Conservation (phyloP, 2,113 vertebrate species). For the Phrynosoma blainvillii region DNA sequence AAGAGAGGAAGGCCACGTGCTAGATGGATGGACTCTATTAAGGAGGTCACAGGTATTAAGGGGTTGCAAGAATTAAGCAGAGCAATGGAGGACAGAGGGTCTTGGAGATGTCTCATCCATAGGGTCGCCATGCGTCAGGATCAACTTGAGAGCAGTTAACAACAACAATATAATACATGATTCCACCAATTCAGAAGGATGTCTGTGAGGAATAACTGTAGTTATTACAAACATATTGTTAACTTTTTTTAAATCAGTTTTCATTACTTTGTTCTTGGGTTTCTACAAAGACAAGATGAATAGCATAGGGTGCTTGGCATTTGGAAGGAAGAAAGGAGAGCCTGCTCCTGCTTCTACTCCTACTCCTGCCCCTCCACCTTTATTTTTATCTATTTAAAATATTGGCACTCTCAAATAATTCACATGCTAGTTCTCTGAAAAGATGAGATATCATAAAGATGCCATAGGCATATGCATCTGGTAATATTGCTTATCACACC, state of each 20-base stretch:
- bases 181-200: conserved; percentile 39
- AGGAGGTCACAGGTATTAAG: no score
- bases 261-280: conserved; percentile 32
- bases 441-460: not conserved
- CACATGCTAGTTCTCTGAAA: accelerated
- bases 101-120: no score
- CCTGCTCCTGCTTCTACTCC: no score
- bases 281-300: conserved; percentile 3
- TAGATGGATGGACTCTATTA: no score
- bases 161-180: not conserved
- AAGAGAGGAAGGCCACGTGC: no score
- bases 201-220: conserved; percentile 29
- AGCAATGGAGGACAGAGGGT: no score
- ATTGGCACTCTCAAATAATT: conserved; percentile 25
- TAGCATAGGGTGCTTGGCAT: not conserved
- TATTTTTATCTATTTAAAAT: not conserved
- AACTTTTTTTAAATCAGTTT: conserved; percentile 52
- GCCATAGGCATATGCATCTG: not conserved
- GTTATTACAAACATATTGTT: conserved; percentile 30
- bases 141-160: no score
- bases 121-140: no score
- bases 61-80: no score
- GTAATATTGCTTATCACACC: not conserved
- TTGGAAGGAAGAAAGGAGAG: conserved; percentile 37
- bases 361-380: not conserved